Percentiles rank a stretch among this genome's conserved stretches.
Conservation (phyloP, 2,113 vertebrate genomes). For the Cromileptes altivelis region DNA sequence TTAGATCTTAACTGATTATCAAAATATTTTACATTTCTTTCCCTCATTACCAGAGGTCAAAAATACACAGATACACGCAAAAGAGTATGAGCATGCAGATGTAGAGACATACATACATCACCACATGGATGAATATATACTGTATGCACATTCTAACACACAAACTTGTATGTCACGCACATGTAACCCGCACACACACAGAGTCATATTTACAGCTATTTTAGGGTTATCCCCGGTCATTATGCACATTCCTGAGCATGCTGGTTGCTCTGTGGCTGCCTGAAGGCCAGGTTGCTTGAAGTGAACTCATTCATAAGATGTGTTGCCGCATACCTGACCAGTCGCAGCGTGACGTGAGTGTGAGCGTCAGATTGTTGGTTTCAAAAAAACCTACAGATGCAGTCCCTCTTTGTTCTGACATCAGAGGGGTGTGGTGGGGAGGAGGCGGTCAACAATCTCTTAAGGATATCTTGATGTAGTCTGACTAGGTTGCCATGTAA, state of each 20-base stretch:
- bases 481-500: background rate
- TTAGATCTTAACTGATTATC: background rate
- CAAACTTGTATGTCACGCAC: background rate
- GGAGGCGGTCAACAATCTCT: no score
- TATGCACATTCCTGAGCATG: constrained; percentile 13
- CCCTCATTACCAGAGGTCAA: background rate
- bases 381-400: background rate
- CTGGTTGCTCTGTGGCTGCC: background rate
- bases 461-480: background rate
- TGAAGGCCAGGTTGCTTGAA: background rate
- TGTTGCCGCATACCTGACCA: no score
- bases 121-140: background rate
- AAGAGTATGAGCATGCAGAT: background rate
- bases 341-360: no score
- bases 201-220: background rate
- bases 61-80: background rate
- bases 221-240: background rate
- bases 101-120: background rate
- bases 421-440: background rate
- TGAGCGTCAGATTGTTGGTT: no score
- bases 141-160: background rate
- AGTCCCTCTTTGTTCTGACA: background rate
- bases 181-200: background rate
- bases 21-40: constrained; percentile 5
- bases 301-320: background rate